These are phyloP conservation scores for Catalaphyllia jardinei DNA, from an alignment of 64 coral and sea anemone genomes.

Conservation along the genomic window DNA sequence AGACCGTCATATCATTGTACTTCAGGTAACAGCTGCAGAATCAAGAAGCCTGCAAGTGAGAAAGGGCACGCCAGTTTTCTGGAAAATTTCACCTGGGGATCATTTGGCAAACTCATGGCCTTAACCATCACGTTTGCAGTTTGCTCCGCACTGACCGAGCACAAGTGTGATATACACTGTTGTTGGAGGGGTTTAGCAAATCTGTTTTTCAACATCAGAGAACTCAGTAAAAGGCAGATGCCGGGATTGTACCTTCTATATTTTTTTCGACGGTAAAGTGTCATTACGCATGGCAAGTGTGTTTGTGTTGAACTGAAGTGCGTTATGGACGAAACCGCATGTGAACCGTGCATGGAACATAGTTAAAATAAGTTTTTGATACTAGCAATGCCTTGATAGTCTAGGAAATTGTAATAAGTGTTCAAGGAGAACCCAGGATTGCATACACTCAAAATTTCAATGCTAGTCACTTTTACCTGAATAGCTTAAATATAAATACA, in stretches of 20 bases:
- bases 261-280: not conserved
- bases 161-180: too few relatives aligned
- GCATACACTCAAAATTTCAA: too few relatives aligned
- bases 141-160: not conserved
- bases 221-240: not conserved
- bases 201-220: not conserved
- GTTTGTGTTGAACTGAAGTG: not conserved
- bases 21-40: not conserved
- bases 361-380: too few relatives aligned
- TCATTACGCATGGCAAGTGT: not conserved
- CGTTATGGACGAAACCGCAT: too few relatives aligned
- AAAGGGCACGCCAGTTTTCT: not conserved
- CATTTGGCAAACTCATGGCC: constrained; percentile 13
- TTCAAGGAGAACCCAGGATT: too few relatives aligned
- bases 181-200: constrained; percentile 1
- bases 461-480: too few relatives aligned
- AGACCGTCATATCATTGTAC: too few relatives aligned
- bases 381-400: too few relatives aligned
- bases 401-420: too few relatives aligned
- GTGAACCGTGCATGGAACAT: too few relatives aligned
- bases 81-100: not conserved
- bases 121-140: not conserved
- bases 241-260: not conserved
- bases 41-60: not conserved
- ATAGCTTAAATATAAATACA: too few relatives aligned